Evolutionary conservation across 2,888 invertebrate genomes (phyloP).

Genomic region (Dicyrtomina minuta): DNA sequence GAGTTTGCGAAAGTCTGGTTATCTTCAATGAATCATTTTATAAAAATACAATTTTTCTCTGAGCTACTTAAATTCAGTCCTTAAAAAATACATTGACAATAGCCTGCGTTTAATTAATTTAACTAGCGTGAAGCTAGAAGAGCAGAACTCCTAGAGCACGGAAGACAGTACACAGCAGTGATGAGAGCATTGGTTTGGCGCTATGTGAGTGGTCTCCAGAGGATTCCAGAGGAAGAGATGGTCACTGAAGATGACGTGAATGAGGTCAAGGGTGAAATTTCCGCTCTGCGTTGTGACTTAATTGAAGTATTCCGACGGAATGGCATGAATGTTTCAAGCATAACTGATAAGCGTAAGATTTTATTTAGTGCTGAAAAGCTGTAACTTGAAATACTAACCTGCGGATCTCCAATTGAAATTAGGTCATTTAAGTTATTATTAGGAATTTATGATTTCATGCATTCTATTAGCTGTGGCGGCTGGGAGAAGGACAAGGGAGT

Average conservation of each 20-base stretch:
- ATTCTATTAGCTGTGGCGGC: conserved; percentile 63
- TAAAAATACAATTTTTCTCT: too few species aligned
- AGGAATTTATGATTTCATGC: conserved; percentile 41
- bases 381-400: not conserved
- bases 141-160: conserved; percentile 66
- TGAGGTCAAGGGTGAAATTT: conserved; percentile 91
- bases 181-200: conserved; percentile 90
- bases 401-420: not conserved
- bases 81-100: too few species aligned
- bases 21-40: too few species aligned
- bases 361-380: conserved; percentile 1
- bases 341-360: conserved; percentile 74
- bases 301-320: conserved; percentile 84
- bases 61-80: too few species aligned
- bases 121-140: conserved; percentile 61
- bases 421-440: not conserved
- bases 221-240: conserved; percentile 76
- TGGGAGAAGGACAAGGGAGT: conserved; percentile 74
- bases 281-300: conserved; percentile 86
- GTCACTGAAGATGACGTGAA: conserved; percentile 93
- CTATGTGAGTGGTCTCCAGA: conserved; percentile 84
- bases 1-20: too few species aligned
- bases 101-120: too few species aligned
- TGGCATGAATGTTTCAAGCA: conserved; percentile 79
- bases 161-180: conserved; percentile 74